A percentile compares a stretch with the other conserved stretches of the same genome.
These are phyloP conservation scores for Abrostola tripartita DNA, from an alignment of 2,888 invertebrate genomes.

Conservation along the genomic window DNA sequence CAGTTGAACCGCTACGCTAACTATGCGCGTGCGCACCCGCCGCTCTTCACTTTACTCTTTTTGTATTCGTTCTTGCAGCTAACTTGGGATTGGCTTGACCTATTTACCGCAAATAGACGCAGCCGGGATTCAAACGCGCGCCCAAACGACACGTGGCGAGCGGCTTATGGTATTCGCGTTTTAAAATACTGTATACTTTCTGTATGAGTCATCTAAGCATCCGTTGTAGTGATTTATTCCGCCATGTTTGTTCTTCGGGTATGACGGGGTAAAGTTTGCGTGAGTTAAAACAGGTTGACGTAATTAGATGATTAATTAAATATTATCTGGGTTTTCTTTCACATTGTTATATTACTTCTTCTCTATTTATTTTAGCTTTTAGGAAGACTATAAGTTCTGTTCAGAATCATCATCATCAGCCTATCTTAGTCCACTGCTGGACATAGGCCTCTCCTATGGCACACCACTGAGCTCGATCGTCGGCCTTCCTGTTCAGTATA, in stretches of 20 bases:
- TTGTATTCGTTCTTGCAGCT: conserved; percentile 87
- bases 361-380: no score
- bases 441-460: no score
- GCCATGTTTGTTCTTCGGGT: conserved; percentile 6
- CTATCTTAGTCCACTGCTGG: no score
- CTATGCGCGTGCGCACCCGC: conserved; percentile 51
- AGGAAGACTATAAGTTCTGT: no score
- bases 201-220: conserved; percentile 48
- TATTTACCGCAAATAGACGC: conserved; percentile 85
- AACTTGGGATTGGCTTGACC: conserved; percentile 86
- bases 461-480: no score
- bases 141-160: conserved; percentile 73
- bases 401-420: no score
- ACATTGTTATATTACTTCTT: no score
- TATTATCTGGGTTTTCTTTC: no score
- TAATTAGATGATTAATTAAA: not conserved
- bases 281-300: no score
- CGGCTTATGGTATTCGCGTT: conserved; percentile 53
- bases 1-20: conserved; percentile 34
- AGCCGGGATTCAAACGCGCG: conserved; percentile 75
- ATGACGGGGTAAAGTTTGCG: not conserved
- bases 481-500: no score
- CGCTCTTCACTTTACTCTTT: conserved; percentile 83
- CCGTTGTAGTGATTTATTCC: conserved; percentile 32
- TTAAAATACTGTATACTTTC: conserved; percentile 45